Evolutionary conservation across 2,888 invertebrate species (phyloP).

Genomic region (Epistrophe eligans): DNA sequence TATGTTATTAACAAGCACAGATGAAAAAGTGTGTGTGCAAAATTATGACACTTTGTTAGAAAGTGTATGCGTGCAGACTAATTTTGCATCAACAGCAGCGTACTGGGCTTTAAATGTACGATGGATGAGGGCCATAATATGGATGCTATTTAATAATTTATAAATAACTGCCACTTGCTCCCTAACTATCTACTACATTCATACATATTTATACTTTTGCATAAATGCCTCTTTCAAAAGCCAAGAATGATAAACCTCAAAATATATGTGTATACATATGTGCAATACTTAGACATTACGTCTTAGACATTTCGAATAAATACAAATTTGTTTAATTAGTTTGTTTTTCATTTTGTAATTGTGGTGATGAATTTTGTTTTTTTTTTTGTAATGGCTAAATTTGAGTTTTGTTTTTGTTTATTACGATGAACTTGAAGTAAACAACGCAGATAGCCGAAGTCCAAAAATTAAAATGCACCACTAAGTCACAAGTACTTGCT

Average conservation of each 20-base stretch:
- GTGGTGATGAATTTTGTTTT: neutral
- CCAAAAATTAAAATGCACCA: neutral
- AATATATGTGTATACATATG: too few species aligned
- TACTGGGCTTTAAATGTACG: too few species aligned
- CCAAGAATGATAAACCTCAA: conserved; percentile 44
- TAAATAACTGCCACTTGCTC: neutral
- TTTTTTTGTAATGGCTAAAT: conserved; percentile 11
- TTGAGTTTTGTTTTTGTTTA: conserved; percentile 13
- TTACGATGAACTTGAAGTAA: neutral
- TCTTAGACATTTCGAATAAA: conserved; percentile 14
- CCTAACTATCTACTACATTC: neutral
- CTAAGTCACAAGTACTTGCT: neutral
- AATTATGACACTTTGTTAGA: too few species aligned
- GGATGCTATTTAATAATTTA: neutral
- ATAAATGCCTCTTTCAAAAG: conserved; percentile 7
- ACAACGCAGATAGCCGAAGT: neutral
- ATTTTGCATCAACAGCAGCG: too few species aligned
- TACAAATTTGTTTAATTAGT: neutral
- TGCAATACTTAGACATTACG: neutral
- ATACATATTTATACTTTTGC: neutral
- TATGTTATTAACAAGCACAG: too few species aligned
- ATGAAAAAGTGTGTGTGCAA: too few species aligned
- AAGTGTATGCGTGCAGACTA: too few species aligned
- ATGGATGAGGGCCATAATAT: too few species aligned
- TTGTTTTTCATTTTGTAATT: neutral